Evolutionary conservation across 2,113 vertebrate species (phyloP).

Genomic region (Cebidichthys violaceus): DNA sequence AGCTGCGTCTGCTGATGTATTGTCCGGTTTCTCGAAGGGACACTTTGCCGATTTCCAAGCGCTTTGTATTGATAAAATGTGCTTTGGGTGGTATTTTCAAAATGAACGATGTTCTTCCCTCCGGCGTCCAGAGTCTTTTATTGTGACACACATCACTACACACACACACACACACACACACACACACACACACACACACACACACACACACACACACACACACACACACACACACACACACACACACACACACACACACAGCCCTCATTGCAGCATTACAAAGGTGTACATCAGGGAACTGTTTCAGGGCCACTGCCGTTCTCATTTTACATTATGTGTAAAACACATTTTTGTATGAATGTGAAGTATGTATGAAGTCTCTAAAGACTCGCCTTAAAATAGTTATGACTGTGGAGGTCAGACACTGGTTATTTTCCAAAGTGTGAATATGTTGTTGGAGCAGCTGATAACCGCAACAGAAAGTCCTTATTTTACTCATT

Average conservation of each 20-base stretch:
- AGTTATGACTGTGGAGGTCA: neutral
- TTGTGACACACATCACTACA: neutral
- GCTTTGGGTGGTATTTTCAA: too few relatives aligned
- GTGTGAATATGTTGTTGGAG: neutral
- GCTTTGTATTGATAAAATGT: neutral
- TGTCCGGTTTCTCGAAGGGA: neutral
- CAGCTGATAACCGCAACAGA: neutral
- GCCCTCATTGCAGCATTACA: neutral
- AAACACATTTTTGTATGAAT: neutral
- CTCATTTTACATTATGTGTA: neutral
- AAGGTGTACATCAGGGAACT: neutral
- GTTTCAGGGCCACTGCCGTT: neutral
- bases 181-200: too few relatives aligned
- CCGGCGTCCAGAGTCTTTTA: neutral
- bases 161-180: too few relatives aligned
- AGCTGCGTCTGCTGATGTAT: neutral
- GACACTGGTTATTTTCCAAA: neutral
- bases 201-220: too few relatives aligned
- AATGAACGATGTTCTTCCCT: too few relatives aligned
- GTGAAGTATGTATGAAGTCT: neutral
- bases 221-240: too few relatives aligned
- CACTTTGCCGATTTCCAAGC: too few relatives aligned
- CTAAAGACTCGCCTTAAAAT: neutral
- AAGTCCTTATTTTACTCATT: too few relatives aligned
- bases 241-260: too few relatives aligned